Evolutionary conservation across 2,888 invertebrate genomes (phyloP), one percentile per base, ranked within the genome.

Genomic region (Pollenia angustigena): DNA sequence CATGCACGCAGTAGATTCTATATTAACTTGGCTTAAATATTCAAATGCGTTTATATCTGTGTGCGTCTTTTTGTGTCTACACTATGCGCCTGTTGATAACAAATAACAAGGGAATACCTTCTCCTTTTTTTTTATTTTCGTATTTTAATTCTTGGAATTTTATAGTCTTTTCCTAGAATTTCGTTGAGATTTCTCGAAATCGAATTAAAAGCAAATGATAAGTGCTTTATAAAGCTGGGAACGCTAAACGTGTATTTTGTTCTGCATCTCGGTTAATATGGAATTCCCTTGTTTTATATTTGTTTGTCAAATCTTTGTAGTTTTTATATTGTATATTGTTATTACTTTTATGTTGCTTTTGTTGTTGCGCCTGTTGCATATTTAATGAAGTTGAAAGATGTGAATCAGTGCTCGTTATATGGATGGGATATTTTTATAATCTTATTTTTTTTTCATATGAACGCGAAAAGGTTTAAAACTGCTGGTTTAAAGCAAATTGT

Each of bases 161-260:
- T 84, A 89, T 89, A 90, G 89, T 89, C 88, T 91, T 92, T 92
- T 92, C 92, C 91, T 91, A 91, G 92, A 92, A 92, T 89, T 90
- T 86, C 64, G 83, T 81, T 79, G 78, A 76, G 87, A 88, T 89
- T 89, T 90, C 89, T 88, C 81, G 68, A 89, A 85, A 87, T 87
- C 78, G 78, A 90, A 90, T 89, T 89, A 89, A 89, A 89, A 88
- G 84, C 79, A 82, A 81, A 78, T 79, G 88, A 80, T 82, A 84
- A 76, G 84, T 83, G 82, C 60, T 66, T 81, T 32, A 54, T 48
- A 64, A 54, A 52, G 14, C 46, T 60, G 54, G 14, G 12, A 74
- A 40, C 16, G 54, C 18, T 42, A 42, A 85, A 81, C 72, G 11
- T 68, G 85, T 81, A 1, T 32, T 32, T 81, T 74, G 56, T 7